phyloP scores from a whole-genome alignment of 2,888 invertebrate species.

The Archips xylosteana region DNA sequence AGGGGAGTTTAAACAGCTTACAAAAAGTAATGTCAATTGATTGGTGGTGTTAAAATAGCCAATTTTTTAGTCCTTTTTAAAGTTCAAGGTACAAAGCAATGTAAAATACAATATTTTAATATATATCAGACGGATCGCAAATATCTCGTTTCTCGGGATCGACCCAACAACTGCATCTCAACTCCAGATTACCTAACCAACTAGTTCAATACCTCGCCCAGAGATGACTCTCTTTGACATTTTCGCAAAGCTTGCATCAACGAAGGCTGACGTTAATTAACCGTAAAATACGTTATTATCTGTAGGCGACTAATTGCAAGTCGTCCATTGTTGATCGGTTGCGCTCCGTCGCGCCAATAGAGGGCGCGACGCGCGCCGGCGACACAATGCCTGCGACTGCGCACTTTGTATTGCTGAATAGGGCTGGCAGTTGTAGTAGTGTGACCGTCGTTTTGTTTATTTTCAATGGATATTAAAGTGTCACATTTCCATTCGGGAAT shows the following conservation, averaged over 20 bases:
- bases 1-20: too few relatives aligned
- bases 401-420: conserved; percentile 32
- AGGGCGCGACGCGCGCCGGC: conserved; percentile 60
- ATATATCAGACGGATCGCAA: not conserved
- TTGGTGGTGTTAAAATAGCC: too few relatives aligned
- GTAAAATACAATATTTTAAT: too few relatives aligned
- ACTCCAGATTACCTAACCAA: not conserved
- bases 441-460: conserved; percentile 2
- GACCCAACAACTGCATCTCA: not conserved
- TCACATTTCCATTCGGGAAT: not conserved
- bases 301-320: conserved; percentile 57
- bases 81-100: too few relatives aligned
- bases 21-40: too few relatives aligned
- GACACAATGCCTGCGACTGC: conserved; percentile 58
- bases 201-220: conserved; percentile 2
- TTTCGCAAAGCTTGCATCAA: conserved; percentile 9
- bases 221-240: conserved; percentile 29
- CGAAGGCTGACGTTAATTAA: conserved; percentile 35
- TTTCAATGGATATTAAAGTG: not conserved
- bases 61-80: too few relatives aligned
- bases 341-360: conserved; percentile 63
- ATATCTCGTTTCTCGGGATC: not conserved
- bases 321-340: conserved; percentile 58
- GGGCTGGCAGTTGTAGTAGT: conserved; percentile 26
- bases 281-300: conserved; percentile 46